phyloP scores from a whole-genome alignment of 2,888 invertebrate species.

The Arctia plantaginis region DNA sequence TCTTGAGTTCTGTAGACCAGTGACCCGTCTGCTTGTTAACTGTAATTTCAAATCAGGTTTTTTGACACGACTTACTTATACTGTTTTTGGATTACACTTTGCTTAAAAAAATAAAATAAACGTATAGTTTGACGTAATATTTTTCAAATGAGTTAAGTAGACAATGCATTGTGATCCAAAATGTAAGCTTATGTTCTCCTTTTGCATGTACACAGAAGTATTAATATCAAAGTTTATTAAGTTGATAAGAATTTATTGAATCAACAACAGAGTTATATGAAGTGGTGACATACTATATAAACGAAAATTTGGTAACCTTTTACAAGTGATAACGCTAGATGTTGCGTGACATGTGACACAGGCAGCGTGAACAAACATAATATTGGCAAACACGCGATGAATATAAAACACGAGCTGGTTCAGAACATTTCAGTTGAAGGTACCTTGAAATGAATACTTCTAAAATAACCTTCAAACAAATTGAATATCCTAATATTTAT shows the following conservation, averaged over 20 bases:
- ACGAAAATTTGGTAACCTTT: background rate
- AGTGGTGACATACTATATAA: background rate
- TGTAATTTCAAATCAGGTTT: too few relatives aligned
- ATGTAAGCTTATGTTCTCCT: too few relatives aligned
- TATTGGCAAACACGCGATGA: conserved; percentile 1
- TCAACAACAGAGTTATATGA: background rate
- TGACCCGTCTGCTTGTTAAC: too few relatives aligned
- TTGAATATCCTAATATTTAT: background rate
- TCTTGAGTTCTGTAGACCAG: too few relatives aligned
- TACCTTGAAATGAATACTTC: background rate
- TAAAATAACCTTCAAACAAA: background rate
- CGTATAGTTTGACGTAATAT: too few relatives aligned
- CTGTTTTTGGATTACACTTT: too few relatives aligned
- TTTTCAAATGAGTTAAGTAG: too few relatives aligned
- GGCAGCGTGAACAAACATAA: background rate
- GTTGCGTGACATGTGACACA: conserved; percentile 13
- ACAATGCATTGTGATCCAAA: too few relatives aligned
- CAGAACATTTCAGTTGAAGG: background rate
- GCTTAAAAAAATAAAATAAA: too few relatives aligned
- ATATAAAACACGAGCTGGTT: background rate
- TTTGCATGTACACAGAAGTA: background rate
- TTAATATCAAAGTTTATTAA: conserved; percentile 11
- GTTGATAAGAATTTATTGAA: background rate
- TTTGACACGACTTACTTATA: too few relatives aligned
- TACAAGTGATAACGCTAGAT: conserved; percentile 4